Base-by-base conservation (phyloP, 2,113 vertebrate species). In the Tragelaphus imberbis region DNA sequence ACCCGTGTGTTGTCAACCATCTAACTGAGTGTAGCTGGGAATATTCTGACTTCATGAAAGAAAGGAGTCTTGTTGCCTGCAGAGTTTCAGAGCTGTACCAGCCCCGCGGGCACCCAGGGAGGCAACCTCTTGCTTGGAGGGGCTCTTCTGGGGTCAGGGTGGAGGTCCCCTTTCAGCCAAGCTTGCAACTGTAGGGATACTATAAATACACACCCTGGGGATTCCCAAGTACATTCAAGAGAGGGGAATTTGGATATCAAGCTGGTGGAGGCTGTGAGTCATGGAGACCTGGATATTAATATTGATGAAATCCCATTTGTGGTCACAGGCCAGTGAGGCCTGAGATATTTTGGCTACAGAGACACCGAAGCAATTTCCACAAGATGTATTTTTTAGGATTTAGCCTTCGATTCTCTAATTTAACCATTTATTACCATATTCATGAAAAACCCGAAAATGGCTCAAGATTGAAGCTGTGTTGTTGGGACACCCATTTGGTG, bases 31-130 rank as follows among this genome's bases (percentile, higher is more conserved):
- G 21, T 71, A 33, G 53, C 53, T 6, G 15, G 40, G 30, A 23
- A 36, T 6, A 14, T 49, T 89, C 63, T 51, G 68, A 25, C 49
- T 59, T 94, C 28, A 7, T n/a, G 1, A 25, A 88, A 51, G 3
- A 81, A 36, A 10, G 5, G 47, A 85, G 17, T 13, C 47, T 88
- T 51, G 12, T 49, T 61, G 49, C 44, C 33, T 4, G 2, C 9
- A 0, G 84, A 21, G 49, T 63, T 90, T 44, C 28, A 40, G 94
- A 63, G 40, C 2, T 0, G 0, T 19, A 5, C 13, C n/a, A 4
- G 21, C 23, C 33, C 44, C 6, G 0, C 0, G 7, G 36, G 27
- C 5, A 30, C 14, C 40, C 25, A 4, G 30, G 9, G 6, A 7
- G 47, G 44, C 16, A n/a, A 27, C 28, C 51, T 47, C 36, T 4